Base-by-base conservation (phyloP, 2,113 vertebrate genomes). In the Aldabrachelys gigantea region DNA sequence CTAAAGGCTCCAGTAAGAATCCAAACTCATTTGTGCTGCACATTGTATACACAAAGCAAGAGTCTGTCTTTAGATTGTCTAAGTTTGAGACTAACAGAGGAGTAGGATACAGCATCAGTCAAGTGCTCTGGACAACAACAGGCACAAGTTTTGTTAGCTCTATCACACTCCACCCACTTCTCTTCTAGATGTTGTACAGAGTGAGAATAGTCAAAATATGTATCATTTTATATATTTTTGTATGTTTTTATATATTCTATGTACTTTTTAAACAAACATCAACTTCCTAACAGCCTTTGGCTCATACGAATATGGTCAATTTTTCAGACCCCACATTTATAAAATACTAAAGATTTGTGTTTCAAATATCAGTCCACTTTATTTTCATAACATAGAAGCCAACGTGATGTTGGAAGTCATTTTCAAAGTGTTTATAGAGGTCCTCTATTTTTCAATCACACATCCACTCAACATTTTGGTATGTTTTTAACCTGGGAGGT, bases 321-420 rank as follows among this genome's bases (percentile, higher is more conserved):
- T n/a, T 38, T 38, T 72, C 35, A 72, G n/a, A n/a, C 65, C 13
- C 3, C 7, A n/a, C 19, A 22, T 72, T 72, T 72, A 72, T 22
- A 38, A 38, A 72, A 38, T 38, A 19, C 35, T 72, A 38, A n/a
- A 69, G 17, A 38, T 72, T 9, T 72, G 35, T 38, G 4, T 93
- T 87, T 89, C 22, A 91, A 65, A 92, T 54, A 83, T 75, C 79
- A 91, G 2, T 92, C 78, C 19, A 65, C 83, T 95, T 87, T 22
- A n/a, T 57, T 80, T 72, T 80, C 85, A 86, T 79, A 87, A 91
- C 92, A 75, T 85, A 96, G 92, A 93, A 21, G 85, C 79, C 89
- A 85, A 87, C 44, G 53, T 27, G 87, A 47, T 1, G 83, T 82
- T 3, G 57, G 56, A 89, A 78, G 80, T 88, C 89, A 78, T 82